Evolutionary conservation across 1,140 invertebrate species (phyloP).

Genomic region (Artemia franciscana): DNA sequence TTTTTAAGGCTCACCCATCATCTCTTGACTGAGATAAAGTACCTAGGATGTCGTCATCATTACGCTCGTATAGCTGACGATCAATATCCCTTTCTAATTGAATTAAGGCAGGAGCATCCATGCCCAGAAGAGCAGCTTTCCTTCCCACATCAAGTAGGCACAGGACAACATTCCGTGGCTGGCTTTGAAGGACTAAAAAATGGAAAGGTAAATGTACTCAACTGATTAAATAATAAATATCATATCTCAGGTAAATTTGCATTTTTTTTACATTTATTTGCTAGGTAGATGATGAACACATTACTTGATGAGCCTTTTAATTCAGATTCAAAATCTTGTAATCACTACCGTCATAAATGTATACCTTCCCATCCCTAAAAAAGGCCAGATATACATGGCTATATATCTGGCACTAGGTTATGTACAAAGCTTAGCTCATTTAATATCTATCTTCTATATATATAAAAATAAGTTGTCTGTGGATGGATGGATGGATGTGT

Average conservation of each 20-base stretch:
- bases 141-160: slow-evolving; percentile 69
- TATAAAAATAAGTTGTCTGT: too few species aligned
- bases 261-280: background rate
- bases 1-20: slow-evolving; percentile 38
- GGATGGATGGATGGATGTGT: too few species aligned
- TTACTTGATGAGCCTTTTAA: too few species aligned
- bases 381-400: too few species aligned
- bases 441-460: too few species aligned
- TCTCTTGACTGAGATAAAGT: slow-evolving; percentile 39
- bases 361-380: too few species aligned
- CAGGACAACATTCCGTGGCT: slow-evolving; percentile 58
- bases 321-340: too few species aligned
- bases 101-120: slow-evolving; percentile 68
- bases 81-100: slow-evolving; percentile 76
- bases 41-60: slow-evolving; percentile 19
- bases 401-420: too few species aligned
- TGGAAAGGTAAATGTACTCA: background rate
- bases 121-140: slow-evolving; percentile 39
- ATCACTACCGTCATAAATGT: too few species aligned
- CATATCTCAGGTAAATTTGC: background rate
- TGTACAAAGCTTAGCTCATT: too few species aligned
- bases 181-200: slow-evolving; percentile 42
- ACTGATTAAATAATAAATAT: background rate
- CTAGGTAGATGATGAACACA: background rate
- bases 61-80: slow-evolving; percentile 18